phyloP scores from a whole-genome alignment of 2,113 vertebrate genomes.

The Calypte anna region DNA sequence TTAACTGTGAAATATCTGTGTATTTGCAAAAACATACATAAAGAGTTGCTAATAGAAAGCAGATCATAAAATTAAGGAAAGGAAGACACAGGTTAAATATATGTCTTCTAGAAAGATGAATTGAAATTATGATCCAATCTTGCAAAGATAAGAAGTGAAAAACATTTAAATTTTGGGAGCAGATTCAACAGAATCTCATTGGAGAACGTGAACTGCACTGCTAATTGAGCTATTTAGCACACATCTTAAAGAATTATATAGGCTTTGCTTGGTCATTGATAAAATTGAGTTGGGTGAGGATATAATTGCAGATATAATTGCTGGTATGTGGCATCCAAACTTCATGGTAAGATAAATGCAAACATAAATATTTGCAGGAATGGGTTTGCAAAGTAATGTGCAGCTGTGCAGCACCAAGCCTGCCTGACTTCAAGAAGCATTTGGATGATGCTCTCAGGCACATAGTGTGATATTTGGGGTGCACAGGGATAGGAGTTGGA shows the following conservation, averaged over 20 bases:
- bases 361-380: not conserved
- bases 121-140: not conserved
- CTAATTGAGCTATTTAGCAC: not conserved
- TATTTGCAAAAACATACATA: not conserved
- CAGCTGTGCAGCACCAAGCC: too few species aligned
- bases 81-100: not conserved
- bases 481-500: too few species aligned
- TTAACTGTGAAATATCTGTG: not conserved
- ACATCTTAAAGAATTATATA: not conserved
- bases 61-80: not conserved
- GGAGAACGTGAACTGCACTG: not conserved
- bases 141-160: not conserved
- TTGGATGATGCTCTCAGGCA: too few species aligned
- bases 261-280: not conserved
- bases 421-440: too few species aligned
- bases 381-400: not conserved
- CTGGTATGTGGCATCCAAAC: not conserved
- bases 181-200: not conserved
- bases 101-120: not conserved
- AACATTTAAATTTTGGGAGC: not conserved
- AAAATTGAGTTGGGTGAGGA: not conserved
- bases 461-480: too few species aligned
- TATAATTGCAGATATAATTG: not conserved
- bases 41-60: not conserved
- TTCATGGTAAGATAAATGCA: not conserved